Conservation (phyloP, 2,797 vertebrate species). For the Siniperca undulata region DNA sequence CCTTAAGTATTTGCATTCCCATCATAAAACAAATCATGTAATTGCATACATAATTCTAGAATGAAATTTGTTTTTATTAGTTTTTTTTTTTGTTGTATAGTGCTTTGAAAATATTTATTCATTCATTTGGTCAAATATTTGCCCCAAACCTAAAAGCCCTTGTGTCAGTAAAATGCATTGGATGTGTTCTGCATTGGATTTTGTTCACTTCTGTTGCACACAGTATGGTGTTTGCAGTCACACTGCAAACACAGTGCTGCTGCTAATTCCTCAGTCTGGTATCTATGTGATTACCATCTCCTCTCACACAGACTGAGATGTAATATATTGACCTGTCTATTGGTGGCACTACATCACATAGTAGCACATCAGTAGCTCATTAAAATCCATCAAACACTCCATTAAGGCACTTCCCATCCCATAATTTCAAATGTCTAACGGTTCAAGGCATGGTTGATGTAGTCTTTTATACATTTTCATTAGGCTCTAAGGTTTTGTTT, state of each 20-base stretch:
- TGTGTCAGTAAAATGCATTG: background rate
- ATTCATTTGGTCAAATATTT: conserved; percentile 9
- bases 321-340: conserved; percentile 62
- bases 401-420: conserved; percentile 56
- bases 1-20: background rate
- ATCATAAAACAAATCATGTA: background rate
- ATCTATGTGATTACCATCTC: conserved; percentile 32
- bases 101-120: background rate
- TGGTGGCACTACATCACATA: conserved; percentile 66
- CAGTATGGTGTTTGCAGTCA: conserved; percentile 20
- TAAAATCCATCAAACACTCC: conserved; percentile 62
- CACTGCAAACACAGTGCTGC: background rate
- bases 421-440: conserved; percentile 53
- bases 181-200: conserved; percentile 8
- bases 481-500: conserved; percentile 10
- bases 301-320: conserved; percentile 41
- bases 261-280: conserved; percentile 33
- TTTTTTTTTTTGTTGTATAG: background rate
- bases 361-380: conserved; percentile 28
- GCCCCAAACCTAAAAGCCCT: background rate
- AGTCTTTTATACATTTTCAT: conserved; percentile 37
- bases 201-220: background rate
- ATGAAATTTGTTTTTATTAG: background rate
- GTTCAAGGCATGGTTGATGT: conserved; percentile 55
- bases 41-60: background rate